Base-by-base conservation (phyloP, 2,113 vertebrate species). In the Carassius auratus region DNA sequence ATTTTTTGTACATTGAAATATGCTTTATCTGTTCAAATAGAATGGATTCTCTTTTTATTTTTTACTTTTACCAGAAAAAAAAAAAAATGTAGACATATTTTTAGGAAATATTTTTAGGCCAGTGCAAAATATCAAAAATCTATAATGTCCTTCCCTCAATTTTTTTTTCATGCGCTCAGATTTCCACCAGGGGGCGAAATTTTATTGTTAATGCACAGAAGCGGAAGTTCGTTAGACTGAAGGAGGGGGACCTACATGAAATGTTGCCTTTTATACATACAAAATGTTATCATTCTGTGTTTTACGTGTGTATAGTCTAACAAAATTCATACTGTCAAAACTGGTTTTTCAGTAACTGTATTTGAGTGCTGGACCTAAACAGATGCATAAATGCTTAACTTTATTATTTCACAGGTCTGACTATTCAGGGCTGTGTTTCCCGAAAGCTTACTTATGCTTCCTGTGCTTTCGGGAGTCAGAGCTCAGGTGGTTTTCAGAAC, bases 181-280 rank as follows among this genome's bases (percentile, higher is more conserved):
- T 61, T 17, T 30, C 84, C 87, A 86, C 50, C 50, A 75, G 87
- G 87, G 81, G 87, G 87, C 84, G 59, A 80, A 48, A 86, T 69
- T 59, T 59, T 75, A 78, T 23, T n/a, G 23, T 21, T 42, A 68
- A 81, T 87, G n/a, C 57, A 79, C 66, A 38, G 23, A 84, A 30
- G 13, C 12, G 23, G 23, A 62, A 14, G 33, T 66, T 59, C 61
- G 8, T 76, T 9, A 38, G 21, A 64, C 6, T 62, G 26, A 26
- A 50, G 74, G 13, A 17, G 62, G 45, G 33, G 62, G 26, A 68
- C 74, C 74, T 23, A 8, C 8, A 52, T 19, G 33, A 21, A n/a
- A 42, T 38, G 38, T 6, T 68, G 42, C 23, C 42, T 48, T 50
- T 68, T 33, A 80, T 3, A 1, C 36, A 52, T 68, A 3, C 23